A percentile compares a stretch with the other conserved stretches of the same genome.
Evolutionary conservation across 2,797 vertebrate genomes (phyloP).

Genomic region (Spinus olivaceus): DNA sequence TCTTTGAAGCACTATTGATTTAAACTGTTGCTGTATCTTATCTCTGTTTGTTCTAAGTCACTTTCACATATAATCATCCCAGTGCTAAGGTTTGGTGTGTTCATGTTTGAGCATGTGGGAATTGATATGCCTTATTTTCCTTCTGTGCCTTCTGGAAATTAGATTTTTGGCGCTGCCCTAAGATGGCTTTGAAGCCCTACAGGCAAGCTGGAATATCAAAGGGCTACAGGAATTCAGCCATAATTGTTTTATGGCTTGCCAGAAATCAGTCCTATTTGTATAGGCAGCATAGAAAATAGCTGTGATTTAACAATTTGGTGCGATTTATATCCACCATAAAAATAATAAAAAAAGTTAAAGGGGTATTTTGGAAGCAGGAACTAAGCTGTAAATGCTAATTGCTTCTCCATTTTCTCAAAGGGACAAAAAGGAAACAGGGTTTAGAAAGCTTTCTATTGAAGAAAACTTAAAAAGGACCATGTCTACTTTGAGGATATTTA

Average conservation of each 20-base stretch:
- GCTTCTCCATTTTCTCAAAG: slow-evolving; percentile 81
- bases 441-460: slow-evolving; percentile 86
- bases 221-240: slow-evolving; percentile 78
- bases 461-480: slow-evolving; percentile 76
- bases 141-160: slow-evolving; percentile 55
- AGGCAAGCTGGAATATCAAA: slow-evolving; percentile 79
- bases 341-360: slow-evolving; percentile 72
- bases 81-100: neutral
- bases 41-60: neutral
- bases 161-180: slow-evolving; percentile 51
- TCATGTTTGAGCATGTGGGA: slow-evolving; percentile 18
- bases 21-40: neutral
- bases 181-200: slow-evolving; percentile 69
- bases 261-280: slow-evolving; percentile 87
- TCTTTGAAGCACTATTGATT: neutral
- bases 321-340: slow-evolving; percentile 84
- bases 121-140: slow-evolving; percentile 48
- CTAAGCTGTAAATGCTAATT: slow-evolving; percentile 89
- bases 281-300: slow-evolving; percentile 84
- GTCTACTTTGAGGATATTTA: slow-evolving; percentile 68
- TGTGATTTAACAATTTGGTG: slow-evolving; percentile 85
- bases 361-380: slow-evolving; percentile 88
- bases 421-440: slow-evolving; percentile 74
- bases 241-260: slow-evolving; percentile 90
- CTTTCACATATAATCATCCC: neutral